Evolutionary conservation across 2,888 invertebrate species (phyloP), one percentile per base, ranked within the genome.

Genomic region (Brachypterus glaber): DNA sequence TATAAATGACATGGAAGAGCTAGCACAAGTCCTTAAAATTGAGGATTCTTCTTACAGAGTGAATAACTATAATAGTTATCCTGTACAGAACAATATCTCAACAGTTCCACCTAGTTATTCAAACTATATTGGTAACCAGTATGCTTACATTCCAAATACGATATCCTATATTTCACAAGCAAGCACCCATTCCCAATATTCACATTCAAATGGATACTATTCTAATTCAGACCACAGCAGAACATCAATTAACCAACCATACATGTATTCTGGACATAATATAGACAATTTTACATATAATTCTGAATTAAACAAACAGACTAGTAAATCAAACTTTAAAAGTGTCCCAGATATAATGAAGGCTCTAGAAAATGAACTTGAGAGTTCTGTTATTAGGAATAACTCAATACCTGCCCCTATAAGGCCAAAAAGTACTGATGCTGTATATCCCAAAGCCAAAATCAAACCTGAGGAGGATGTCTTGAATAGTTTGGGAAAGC

Each of bases 1-100:
- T 27, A 83, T 93, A 41, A 91, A 93, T 67, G 91, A 92, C 58
- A 79, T 91, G 74, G 90, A 89, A 64, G 79, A 88, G 59, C 67
- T 93, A 46, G 90, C 90, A 9, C 82, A 87, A 64, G 87, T 90
- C 30, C 60, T 79, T 63, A 76, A 63, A 45, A 56, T 50, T 35
- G 58, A 58, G 34, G 53, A 51, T 17, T 30, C 39, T 14, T 41
- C 40, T 24, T 36, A 37, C 8, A 37, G 21, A 26, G 37, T 12
- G 12, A 39, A 42, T 29, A 37, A 46, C 25, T 44, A 44, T 33
- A 45, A 46, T 27, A 32, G 39, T 5, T 18, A 37, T 21, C 29
- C 37, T 36, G 37, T 18, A 18, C 37, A 32, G 9, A 27, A 36
- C 30, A 17, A 17, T 34, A 32, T 30, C 18, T 32, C 44, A 17